These are phyloP conservation scores for Neotoma lepida DNA, from an alignment of 2,113 vertebrate species.

Conservation along the genomic window DNA sequence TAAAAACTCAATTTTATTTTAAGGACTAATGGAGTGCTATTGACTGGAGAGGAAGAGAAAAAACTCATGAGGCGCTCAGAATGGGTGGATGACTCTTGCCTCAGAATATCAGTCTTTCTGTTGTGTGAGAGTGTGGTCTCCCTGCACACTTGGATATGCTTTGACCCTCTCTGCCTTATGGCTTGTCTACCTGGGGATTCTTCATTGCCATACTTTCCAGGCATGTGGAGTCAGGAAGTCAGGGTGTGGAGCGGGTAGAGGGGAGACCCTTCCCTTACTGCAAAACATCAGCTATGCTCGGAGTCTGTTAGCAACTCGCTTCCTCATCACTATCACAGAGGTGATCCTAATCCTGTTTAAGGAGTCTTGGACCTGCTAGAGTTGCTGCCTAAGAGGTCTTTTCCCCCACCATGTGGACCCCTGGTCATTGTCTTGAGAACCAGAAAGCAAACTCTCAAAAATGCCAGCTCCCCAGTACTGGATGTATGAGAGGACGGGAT, in stretches of 20 bases:
- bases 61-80: not conserved
- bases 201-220: not conserved
- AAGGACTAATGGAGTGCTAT: conserved; percentile 1
- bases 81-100: not conserved
- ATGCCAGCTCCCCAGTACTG: not conserved
- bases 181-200: not conserved
- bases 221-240: not conserved
- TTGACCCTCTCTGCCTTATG: not conserved
- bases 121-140: not conserved
- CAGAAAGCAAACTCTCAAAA: not conserved
- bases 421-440: not conserved
- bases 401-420: not conserved
- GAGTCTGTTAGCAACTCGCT: not conserved
- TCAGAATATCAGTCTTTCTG: not conserved
- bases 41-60: conserved; percentile 20
- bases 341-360: not conserved
- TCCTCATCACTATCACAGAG: not conserved
- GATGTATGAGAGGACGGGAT: not conserved
- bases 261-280: not conserved
- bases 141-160: not conserved
- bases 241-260: no score
- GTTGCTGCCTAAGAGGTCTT: not conserved
- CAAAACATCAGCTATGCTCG: not conserved
- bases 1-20: conserved; percentile 24
- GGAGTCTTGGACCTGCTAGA: not conserved